These are phyloP conservation scores for Abrostola tripartita DNA, from an alignment of 2,888 invertebrate genomes.

Conservation along the genomic window DNA sequence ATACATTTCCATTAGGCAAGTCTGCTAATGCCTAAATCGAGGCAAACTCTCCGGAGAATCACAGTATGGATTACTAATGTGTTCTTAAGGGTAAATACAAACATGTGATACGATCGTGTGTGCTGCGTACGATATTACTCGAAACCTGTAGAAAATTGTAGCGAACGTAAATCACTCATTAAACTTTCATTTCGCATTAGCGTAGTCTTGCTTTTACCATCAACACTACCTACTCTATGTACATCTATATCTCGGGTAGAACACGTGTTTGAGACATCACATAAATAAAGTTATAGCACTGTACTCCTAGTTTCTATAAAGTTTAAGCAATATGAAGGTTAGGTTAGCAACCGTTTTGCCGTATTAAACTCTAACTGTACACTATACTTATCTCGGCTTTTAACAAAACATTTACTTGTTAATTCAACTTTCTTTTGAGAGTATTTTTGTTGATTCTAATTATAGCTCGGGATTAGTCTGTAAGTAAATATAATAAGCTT, in stretches of 20 bases:
- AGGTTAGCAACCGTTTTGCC: neutral
- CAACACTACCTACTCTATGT: neutral
- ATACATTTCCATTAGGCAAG: slow-evolving; percentile 23
- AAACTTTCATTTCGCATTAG: slow-evolving; percentile 41
- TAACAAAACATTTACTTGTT: slow-evolving; percentile 7
- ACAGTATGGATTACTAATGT: slow-evolving; percentile 17
- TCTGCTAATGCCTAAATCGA: slow-evolving; percentile 14
- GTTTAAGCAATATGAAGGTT: slow-evolving; percentile 1
- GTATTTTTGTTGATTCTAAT: slow-evolving; percentile 1
- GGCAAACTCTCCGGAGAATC: slow-evolving; percentile 7
- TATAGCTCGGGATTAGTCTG: neutral
- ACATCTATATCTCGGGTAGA: neutral
- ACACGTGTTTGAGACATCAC: neutral
- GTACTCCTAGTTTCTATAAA: neutral
- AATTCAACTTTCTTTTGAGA: neutral
- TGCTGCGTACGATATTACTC: slow-evolving; percentile 14
- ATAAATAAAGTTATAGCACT: slow-evolving; percentile 5
- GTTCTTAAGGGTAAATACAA: slow-evolving; percentile 18
- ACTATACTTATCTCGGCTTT: slow-evolving; percentile 14
- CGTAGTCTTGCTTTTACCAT: slow-evolving; percentile 24
- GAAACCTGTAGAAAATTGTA: slow-evolving; percentile 40
- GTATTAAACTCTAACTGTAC: slow-evolving; percentile 26
- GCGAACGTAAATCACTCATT: slow-evolving; percentile 30
- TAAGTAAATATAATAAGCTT: no score
- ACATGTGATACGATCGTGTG: slow-evolving; percentile 8